Evolutionary conservation across 2,888 invertebrate species (phyloP).

Genomic region (Pharmacophagus antenor): DNA sequence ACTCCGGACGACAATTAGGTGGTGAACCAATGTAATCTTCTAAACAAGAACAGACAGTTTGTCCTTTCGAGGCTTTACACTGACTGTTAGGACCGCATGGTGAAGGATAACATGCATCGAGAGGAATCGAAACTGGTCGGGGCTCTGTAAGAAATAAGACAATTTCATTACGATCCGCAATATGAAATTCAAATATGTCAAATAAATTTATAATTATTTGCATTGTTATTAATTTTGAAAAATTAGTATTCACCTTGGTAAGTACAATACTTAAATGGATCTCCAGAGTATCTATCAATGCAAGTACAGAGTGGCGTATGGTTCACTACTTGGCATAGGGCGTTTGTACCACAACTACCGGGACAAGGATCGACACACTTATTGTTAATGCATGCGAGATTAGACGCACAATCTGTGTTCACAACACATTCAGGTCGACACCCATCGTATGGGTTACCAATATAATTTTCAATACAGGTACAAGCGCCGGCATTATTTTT

Average conservation of each 20-base stretch:
- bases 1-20: conserved; percentile 88
- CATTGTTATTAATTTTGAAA: not conserved
- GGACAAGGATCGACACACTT: conserved; percentile 90
- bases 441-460: conserved; percentile 89
- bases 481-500: conserved; percentile 84
- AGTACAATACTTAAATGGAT: conserved; percentile 86
- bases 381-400: conserved; percentile 85
- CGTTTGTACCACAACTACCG: conserved; percentile 88
- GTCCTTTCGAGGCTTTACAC: conserved; percentile 85
- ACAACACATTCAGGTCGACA: conserved; percentile 88
- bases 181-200: not conserved
- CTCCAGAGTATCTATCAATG: conserved; percentile 84
- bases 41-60: conserved; percentile 86
- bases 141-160: conserved; percentile 56
- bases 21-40: conserved; percentile 84
- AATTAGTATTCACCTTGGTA: conserved; percentile 59
- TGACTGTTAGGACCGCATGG: conserved; percentile 90
- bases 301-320: conserved; percentile 87
- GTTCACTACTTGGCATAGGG: conserved; percentile 87
- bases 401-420: conserved; percentile 86
- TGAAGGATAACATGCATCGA: conserved; percentile 85
- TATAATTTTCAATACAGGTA: conserved; percentile 85
- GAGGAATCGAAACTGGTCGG: conserved; percentile 75
- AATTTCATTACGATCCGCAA: not conserved
- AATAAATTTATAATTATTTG: no score